phyloP scores from a whole-genome alignment of 2,888 invertebrate genomes.

The Cheilosia pagana region DNA sequence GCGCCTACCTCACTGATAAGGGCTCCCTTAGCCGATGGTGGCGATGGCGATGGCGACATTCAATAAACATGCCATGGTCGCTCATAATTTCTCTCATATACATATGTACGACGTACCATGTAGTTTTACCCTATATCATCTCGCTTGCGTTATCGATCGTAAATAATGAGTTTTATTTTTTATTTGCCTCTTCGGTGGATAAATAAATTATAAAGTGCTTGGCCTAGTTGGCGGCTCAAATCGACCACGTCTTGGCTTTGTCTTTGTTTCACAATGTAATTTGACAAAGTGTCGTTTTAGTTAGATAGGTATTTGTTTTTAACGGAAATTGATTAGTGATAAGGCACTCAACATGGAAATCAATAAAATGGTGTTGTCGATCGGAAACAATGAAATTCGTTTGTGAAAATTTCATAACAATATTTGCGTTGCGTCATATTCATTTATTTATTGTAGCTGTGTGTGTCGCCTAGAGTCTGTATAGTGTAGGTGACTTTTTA shows the following conservation, averaged over 20 bases:
- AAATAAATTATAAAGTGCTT: constrained; percentile 45
- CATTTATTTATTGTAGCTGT: constrained; percentile 18
- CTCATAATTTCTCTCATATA: constrained; percentile 19
- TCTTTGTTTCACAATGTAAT: constrained; percentile 1
- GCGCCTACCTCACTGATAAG: constrained; percentile 39
- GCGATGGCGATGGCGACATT: constrained; percentile 42
- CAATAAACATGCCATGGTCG: constrained; percentile 58
- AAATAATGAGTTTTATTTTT: constrained; percentile 52
- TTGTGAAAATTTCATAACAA: constrained; percentile 15
- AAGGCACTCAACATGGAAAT: constrained; percentile 39
- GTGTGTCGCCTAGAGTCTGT: too few relatives aligned
- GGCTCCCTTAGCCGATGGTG: neutral
- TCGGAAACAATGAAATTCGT: constrained; percentile 30
- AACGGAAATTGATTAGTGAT: constrained; percentile 46
- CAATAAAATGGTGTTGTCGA: constrained; percentile 30
- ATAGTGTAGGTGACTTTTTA: neutral
- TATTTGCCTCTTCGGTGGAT: constrained; percentile 24
- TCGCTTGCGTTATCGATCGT: constrained; percentile 44
- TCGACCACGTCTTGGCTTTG: neutral
- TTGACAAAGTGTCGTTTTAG: neutral
- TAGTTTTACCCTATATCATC: constrained; percentile 13
- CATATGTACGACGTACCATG: constrained; percentile 11
- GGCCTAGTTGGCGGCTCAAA: constrained; percentile 3
- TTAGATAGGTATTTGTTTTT: constrained; percentile 17
- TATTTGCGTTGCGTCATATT: constrained; percentile 45